A percentile compares a stretch with the other conserved stretches of the same genome.
phyloP scores from a whole-genome alignment of 2,888 invertebrate genomes.

The Galerucella calmariensis region DNA sequence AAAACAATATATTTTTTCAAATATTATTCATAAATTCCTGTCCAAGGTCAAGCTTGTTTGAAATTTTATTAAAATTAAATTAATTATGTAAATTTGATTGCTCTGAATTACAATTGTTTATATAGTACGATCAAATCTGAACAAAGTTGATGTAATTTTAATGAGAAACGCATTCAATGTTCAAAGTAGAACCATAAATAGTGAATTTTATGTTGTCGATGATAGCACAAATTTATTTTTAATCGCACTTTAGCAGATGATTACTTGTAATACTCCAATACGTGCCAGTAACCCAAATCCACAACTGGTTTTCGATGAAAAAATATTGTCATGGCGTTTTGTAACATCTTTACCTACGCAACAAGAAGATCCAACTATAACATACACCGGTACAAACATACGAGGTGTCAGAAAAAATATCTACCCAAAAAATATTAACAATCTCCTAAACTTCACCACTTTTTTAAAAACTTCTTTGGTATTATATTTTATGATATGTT shows the following conservation, averaged over 20 bases:
- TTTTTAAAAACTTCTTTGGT: too few species aligned
- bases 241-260: neutral
- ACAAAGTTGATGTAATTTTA: neutral
- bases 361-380: neutral
- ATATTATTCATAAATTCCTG: too few species aligned
- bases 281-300: constrained; percentile 17
- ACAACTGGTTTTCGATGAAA: neutral
- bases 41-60: too few species aligned
- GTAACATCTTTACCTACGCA: constrained; percentile 1
- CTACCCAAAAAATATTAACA: neutral
- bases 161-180: too few species aligned
- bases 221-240: neutral
- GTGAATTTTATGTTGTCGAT: neutral
- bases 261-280: neutral
- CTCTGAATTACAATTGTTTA: too few species aligned
- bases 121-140: too few species aligned
- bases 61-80: too few species aligned
- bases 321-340: neutral
- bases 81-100: too few species aligned
- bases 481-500: too few species aligned
- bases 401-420: neutral
- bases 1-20: too few species aligned
- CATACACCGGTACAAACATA: neutral
- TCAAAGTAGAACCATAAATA: too few species aligned
- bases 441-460: too few species aligned